Conservation (phyloP, 2,888 invertebrate genomes). For the Harmothoe impar region DNA sequence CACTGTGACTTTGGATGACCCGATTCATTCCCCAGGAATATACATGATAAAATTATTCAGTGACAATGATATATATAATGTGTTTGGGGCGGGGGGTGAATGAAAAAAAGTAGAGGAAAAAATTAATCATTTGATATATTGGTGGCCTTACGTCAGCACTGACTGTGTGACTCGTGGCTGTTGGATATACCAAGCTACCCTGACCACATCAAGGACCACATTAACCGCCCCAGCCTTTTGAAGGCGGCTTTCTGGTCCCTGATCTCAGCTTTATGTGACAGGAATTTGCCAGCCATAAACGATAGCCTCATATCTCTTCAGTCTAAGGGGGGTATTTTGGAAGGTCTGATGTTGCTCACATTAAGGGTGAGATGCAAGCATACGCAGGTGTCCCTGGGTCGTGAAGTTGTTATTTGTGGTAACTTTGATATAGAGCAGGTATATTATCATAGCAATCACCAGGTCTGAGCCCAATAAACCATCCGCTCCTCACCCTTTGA, state of each 20-base stretch:
- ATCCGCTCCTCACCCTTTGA: background rate
- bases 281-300: background rate
- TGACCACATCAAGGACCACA: constrained; percentile 1
- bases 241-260: background rate
- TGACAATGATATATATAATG: no score
- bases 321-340: background rate
- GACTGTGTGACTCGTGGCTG: background rate
- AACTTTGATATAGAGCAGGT: background rate
- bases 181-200: background rate
- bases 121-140: no score
- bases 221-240: background rate
- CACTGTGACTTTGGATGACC: no score
- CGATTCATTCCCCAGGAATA: no score
- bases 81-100: no score
- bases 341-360: background rate
- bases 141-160: background rate
- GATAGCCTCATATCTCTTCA: background rate
- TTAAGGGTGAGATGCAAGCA: background rate
- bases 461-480: background rate
- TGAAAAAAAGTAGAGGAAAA: no score
- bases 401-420: background rate
- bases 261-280: background rate
- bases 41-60: no score
- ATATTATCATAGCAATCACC: background rate
- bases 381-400: background rate